Conservation (phyloP, 1,140 invertebrate species). For the Dinoponera quadriceps region DNA sequence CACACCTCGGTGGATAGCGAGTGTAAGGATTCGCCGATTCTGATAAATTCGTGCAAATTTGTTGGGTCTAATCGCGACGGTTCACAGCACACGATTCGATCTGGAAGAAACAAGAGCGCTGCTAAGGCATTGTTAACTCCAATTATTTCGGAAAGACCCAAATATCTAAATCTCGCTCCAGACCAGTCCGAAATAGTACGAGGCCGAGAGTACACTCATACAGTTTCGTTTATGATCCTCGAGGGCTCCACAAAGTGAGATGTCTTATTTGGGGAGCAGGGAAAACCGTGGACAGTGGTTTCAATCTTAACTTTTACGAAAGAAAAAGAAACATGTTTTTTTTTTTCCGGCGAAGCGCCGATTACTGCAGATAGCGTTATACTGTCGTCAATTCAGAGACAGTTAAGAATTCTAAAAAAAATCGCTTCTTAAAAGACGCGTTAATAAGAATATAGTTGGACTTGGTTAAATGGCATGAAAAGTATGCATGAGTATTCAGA, state of each 20-base stretch:
- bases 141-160: neutral
- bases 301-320: neutral
- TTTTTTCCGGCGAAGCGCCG: slow-evolving; percentile 8
- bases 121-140: neutral
- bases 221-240: slow-evolving; percentile 37
- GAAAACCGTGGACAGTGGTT: slow-evolving; percentile 4
- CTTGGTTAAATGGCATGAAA: too few species aligned
- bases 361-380: slow-evolving; percentile 6
- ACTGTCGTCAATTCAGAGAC: too few species aligned
- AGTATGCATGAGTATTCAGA: too few species aligned
- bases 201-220: slow-evolving; percentile 13
- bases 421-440: too few species aligned
- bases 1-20: neutral
- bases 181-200: slow-evolving; percentile 1
- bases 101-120: neutral
- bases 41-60: neutral
- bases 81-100: neutral
- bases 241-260: neutral
- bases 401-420: too few species aligned
- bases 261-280: neutral
- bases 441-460: too few species aligned
- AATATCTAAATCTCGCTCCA: slow-evolving; percentile 22
- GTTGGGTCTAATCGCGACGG: neutral
- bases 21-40: neutral
- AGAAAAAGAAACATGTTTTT: slow-evolving; percentile 19